Evolutionary conservation across 2,113 vertebrate species (phyloP).

Genomic region (Oncorhynchus masou): DNA sequence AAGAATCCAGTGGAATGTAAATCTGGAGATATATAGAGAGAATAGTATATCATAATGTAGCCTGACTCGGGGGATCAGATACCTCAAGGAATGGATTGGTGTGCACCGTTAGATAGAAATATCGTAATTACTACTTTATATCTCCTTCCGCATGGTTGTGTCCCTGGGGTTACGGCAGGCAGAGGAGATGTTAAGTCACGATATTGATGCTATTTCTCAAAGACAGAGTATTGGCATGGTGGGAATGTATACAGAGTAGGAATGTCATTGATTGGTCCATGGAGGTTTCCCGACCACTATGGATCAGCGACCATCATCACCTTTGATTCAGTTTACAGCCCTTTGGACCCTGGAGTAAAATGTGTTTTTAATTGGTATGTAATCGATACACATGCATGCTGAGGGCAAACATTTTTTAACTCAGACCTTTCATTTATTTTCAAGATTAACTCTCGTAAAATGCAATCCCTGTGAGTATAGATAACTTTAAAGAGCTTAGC

Average conservation of each 20-base stretch:
- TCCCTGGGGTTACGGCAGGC: not conserved
- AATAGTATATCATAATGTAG: too few species aligned
- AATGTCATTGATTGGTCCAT: slow-evolving; percentile 26
- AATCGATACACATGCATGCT: slow-evolving; percentile 17
- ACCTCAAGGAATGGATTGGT: too few species aligned
- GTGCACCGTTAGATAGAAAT: too few species aligned
- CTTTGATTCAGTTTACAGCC: slow-evolving; percentile 14
- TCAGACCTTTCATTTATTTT: not conserved
- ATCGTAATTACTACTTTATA: not conserved
- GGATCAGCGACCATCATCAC: not conserved
- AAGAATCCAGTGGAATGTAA: too few species aligned
- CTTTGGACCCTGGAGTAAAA: slow-evolving; percentile 2
- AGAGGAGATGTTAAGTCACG: slow-evolving; percentile 17
- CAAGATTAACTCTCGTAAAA: slow-evolving; percentile 18
- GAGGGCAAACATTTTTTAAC: not conserved
- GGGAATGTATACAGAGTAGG: slow-evolving; percentile 9
- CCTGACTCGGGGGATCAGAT: too few species aligned
- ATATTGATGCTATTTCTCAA: slow-evolving; percentile 25
- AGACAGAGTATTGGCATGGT: slow-evolving; percentile 23
- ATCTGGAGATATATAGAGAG: too few species aligned
- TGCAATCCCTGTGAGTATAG: slow-evolving; percentile 14
- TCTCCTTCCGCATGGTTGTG: not conserved
- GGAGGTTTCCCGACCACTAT: slow-evolving; percentile 1
- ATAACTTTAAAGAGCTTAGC: slow-evolving; percentile 29
- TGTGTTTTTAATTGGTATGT: slow-evolving; percentile 29